A percentile compares a stretch with the other conserved stretches of the same genome.
Conservation (phyloP, 2,888 invertebrate genomes). For the Tetrapedia diversipes region DNA sequence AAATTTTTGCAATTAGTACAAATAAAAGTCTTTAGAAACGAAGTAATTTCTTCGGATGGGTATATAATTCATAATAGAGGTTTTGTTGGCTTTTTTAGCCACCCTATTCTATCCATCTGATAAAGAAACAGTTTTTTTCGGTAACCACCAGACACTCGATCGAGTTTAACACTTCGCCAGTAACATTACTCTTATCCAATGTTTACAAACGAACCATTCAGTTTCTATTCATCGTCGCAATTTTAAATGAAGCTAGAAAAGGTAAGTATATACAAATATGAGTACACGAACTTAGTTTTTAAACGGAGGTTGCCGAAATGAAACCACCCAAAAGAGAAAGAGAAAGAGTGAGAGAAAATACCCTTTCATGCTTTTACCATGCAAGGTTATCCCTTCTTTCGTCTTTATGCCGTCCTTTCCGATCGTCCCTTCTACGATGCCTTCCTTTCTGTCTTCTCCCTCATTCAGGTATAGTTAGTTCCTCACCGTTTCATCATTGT, state of each 20-base stretch:
- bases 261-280: no score
- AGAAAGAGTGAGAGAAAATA: conserved; percentile 8
- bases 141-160: conserved; percentile 36
- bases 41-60: conserved; percentile 2
- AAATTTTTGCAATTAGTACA: neutral
- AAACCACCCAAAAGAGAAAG: conserved; percentile 46
- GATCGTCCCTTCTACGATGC: neutral
- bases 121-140: conserved; percentile 31
- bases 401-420: conserved; percentile 1
- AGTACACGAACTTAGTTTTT: conserved; percentile 63
- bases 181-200: conserved; percentile 51
- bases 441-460: conserved; percentile 16
- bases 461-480: conserved; percentile 20
- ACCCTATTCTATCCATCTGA: neutral
- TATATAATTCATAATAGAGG: neutral
- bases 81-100: neutral
- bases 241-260: conserved; percentile 61
- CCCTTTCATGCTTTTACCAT: conserved; percentile 31
- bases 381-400: conserved; percentile 43
- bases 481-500: conserved; percentile 57
- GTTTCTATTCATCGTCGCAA: conserved; percentile 55
- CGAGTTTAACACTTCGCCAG: conserved; percentile 34
- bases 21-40: neutral
- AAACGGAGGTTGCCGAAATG: conserved; percentile 35
- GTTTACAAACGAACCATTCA: conserved; percentile 50